These are phyloP conservation scores for Stenotaenia linearis DNA, from an alignment of 2,888 invertebrate species.

Conservation along the genomic window DNA sequence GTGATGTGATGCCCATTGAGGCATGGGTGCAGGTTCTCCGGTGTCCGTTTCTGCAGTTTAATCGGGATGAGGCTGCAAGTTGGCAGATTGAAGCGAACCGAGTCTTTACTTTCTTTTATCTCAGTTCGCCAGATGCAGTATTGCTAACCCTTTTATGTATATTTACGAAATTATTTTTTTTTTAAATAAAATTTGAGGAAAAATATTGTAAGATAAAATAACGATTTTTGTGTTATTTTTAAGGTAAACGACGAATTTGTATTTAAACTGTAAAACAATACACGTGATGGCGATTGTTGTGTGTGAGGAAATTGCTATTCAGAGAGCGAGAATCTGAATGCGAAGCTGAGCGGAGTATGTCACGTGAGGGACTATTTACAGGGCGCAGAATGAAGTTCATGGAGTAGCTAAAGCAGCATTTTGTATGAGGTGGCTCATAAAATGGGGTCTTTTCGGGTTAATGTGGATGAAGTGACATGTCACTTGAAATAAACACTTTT, in stretches of 20 bases:
- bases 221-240: background rate
- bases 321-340: background rate
- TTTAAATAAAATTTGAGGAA: background rate
- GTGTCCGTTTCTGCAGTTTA: conserved; percentile 17
- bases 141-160: conserved; percentile 14
- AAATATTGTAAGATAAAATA: no score
- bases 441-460: background rate
- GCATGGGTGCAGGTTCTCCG: conserved; percentile 11
- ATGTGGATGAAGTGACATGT: background rate
- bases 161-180: background rate
- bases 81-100: conserved; percentile 8
- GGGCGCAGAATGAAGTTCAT: background rate
- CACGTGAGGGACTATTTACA: background rate
- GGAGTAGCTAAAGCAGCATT: background rate
- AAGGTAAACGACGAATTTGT: no score
- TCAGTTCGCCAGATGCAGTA: background rate
- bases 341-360: background rate
- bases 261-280: background rate
- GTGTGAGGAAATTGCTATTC: background rate
- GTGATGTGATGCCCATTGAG: conserved; percentile 4
- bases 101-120: conserved; percentile 7
- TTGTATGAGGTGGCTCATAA: background rate
- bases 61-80: conserved; percentile 21
- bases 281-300: background rate
- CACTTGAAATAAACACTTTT: background rate